phyloP scores from a whole-genome alignment of 2,113 vertebrate species.

The Anas platyrhynchos region DNA sequence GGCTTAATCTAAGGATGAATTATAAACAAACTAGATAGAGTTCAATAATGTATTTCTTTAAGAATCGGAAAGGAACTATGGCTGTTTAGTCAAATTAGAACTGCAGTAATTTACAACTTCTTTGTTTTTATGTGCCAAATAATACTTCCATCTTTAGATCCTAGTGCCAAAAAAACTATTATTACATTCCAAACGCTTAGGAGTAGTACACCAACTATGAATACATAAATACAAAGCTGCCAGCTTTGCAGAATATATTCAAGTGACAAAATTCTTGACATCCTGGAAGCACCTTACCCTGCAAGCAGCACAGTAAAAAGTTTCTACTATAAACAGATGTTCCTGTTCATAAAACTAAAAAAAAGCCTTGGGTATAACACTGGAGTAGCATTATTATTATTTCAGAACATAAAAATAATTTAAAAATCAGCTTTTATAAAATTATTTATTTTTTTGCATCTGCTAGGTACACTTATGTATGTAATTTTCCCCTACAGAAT shows the following conservation, averaged over 20 bases:
- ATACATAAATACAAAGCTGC: background rate
- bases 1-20: background rate
- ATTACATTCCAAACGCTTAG: slow-evolving; percentile 7
- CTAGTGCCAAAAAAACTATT: slow-evolving; percentile 14
- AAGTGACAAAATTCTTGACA: background rate
- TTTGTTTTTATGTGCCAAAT: slow-evolving; percentile 25
- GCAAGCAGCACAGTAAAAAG: background rate
- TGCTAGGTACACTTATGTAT: background rate
- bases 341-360: background rate
- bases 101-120: slow-evolving; percentile 24
- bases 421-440: background rate
- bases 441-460: background rate
- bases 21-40: background rate
- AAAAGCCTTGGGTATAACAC: background rate
- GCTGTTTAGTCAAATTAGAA: slow-evolving; percentile 7
- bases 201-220: background rate
- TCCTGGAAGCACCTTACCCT: background rate
- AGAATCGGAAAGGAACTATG: background rate
- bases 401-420: background rate
- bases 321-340: background rate
- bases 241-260: slow-evolving; percentile 4
- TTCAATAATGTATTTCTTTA: background rate
- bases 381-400: background rate
- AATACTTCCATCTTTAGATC: slow-evolving; percentile 13
- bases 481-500: background rate